phyloP scores from a whole-genome alignment of 1,140 invertebrate genomes.

The Mylabris phalerata region DNA sequence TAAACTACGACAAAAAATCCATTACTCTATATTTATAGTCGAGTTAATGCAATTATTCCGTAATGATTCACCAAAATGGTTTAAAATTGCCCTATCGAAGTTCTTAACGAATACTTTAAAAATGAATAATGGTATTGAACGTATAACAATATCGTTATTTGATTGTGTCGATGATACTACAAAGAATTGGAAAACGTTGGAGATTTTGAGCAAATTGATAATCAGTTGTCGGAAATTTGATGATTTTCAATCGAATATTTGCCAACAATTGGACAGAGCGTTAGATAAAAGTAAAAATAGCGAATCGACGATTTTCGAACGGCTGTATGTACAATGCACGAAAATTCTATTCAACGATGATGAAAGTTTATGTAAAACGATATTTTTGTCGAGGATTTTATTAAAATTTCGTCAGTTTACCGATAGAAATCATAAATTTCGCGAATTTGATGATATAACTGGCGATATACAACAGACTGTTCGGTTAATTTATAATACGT shows the following conservation, averaged over 20 bases:
- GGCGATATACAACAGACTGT: constrained; percentile 44
- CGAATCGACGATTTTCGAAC: constrained; percentile 5
- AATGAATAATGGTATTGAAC: constrained; percentile 52
- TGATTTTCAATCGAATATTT: constrained; percentile 50
- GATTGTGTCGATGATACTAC: constrained; percentile 50
- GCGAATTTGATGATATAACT: constrained; percentile 24
- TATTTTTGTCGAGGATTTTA: constrained; percentile 42
- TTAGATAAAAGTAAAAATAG: constrained; percentile 17
- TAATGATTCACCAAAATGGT: constrained; percentile 53
- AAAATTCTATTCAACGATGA: constrained; percentile 48
- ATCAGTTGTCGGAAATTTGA: constrained; percentile 45
- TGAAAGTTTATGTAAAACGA: constrained; percentile 39
- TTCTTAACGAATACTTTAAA: constrained; percentile 53
- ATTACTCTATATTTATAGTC: constrained; percentile 55
- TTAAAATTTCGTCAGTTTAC: constrained; percentile 26
- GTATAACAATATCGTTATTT: constrained; percentile 55
- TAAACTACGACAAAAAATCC: constrained; percentile 49
- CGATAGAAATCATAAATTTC: constrained; percentile 31
- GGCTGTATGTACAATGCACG: constrained; percentile 40
- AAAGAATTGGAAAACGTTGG: constrained; percentile 58
- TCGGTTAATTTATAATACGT: constrained; percentile 43
- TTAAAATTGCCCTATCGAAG: constrained; percentile 52
- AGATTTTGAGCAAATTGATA: constrained; percentile 58
- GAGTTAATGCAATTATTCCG: constrained; percentile 61
- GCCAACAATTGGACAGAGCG: constrained; percentile 44